Percentiles rank a stretch among this genome's conserved stretches.
Evolutionary conservation across 2,113 vertebrate species (phyloP).

Genomic region (Marmota flaviventris): DNA sequence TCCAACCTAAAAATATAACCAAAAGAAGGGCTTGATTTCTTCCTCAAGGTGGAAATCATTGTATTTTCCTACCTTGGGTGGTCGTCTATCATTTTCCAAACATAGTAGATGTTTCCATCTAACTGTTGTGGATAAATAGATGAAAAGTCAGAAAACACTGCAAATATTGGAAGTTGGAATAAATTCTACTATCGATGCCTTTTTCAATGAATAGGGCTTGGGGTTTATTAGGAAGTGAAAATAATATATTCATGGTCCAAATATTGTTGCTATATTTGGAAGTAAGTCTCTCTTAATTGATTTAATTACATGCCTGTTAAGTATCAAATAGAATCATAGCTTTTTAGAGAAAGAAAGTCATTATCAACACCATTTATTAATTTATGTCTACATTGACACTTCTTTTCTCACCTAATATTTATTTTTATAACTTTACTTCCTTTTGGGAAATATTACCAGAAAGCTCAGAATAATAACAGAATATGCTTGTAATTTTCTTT

Average conservation of each 20-base stretch:
- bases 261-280: background rate
- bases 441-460: background rate
- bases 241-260: background rate
- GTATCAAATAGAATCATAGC: background rate
- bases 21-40: background rate
- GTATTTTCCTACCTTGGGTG: background rate
- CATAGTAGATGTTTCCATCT: background rate
- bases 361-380: background rate
- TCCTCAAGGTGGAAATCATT: background rate
- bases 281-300: background rate
- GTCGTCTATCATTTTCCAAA: conserved; percentile 5
- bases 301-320: background rate
- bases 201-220: background rate
- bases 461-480: conserved; percentile 20
- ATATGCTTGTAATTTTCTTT: background rate
- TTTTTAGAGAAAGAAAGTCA: background rate
- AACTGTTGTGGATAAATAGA: background rate
- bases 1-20: background rate
- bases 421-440: conserved; percentile 21
- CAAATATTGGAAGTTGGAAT: background rate
- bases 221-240: background rate
- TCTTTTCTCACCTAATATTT: background rate
- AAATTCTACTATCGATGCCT: background rate
- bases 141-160: conserved; percentile 13
- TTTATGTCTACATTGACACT: background rate